Evolutionary conservation across 2,113 vertebrate species (phyloP), one percentile per base, ranked within the genome.

Genomic region (Podocnemis expansa): DNA sequence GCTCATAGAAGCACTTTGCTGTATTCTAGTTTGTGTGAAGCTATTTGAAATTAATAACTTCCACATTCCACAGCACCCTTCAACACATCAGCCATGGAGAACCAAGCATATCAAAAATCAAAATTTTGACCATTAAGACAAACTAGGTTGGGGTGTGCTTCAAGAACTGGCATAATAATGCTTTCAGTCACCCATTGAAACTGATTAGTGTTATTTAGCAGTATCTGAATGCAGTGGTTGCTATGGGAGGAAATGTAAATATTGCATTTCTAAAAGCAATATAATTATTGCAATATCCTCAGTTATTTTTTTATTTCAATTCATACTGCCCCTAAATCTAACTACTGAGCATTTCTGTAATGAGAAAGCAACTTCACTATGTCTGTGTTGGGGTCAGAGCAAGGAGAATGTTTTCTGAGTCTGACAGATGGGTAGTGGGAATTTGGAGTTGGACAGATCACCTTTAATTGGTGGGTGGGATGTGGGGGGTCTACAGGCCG

Each of bases 301-400:
- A 60, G 10, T 19, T 38, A 9, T 10, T 47, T 41, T 43, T 52
- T 55, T 76, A 38, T 45, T 82, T 85, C 52, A 13, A 2, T 78
- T 93, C 1, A 1, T 75, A 4, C n/a, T 86, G 38, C 4, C 29
- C 34, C 8, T 82, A 27, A 73, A 29, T 75, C 86, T 22, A 45
- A 17, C 12, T 49, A 38, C 14, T 45, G 10, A 82, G 21, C 9
- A 47, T 86, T 82, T 63, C 16, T 63, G 21, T 70, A 8, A 25
- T 31, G 49, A 84, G 41, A 3, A 51, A 2, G 4, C 22, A 58
- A 4, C 11, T 34, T 78, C 0, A 0, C 78, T 34, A 31, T 8
- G 3, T 87, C 73, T 84, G 1, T 82, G 67, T 38, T 73, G 22
- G 25, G 45, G 38, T 78, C 31, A 8, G 16, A 34, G 60, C 60